Base-by-base conservation (phyloP, 2,113 vertebrate genomes). In the Marmota monax region DNA sequence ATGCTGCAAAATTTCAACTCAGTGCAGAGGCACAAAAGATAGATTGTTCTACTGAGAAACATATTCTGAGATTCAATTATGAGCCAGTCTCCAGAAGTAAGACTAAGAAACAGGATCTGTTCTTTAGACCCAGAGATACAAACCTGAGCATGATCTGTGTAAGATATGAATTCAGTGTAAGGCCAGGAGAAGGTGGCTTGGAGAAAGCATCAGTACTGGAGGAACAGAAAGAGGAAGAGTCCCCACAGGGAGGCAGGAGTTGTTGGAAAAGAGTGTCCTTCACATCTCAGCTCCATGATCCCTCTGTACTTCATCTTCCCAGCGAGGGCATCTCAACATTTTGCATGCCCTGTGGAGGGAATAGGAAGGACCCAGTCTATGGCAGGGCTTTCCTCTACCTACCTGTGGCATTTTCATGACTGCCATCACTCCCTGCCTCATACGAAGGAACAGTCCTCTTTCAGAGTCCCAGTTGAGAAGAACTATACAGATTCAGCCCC, bases 31-130 rank as follows among this genome's bases (percentile, higher is more conserved):
- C 34, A 48, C 39, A 32, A 73, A 84, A 80, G 37, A 39, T 76
- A 45, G 56, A n/a, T 76, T 69, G 73, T 79, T 93, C 76, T n/a
- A 76, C 70, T 65, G 58, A 89, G 56, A 91, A 86, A 82, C 27
- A 63, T 5, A 23, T 37, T 91, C 78, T 65, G 39, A 95, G 48
- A 67, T 29, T 82, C 51, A 42, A 45, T 70, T 77, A 74, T 37
- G 42, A 78, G 27, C 37, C 16, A 45, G n/a, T 48, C 5, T 85
- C 51, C 32, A 3, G 12, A 34, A 84, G 20, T 94, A 61, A 85
- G 96, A 48, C 67, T 73, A 0, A 25, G 20, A 95, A 88, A 5
- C n/a, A 56, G n/a, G 27, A 39, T 48, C 39, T 91, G 1, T 61
- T 51, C 18, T 86, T 76, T 67, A 63, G 11, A 70, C 56, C 39